Base-by-base conservation (phyloP, 2,888 invertebrate species). In the Lasioglossum leucozonium region DNA sequence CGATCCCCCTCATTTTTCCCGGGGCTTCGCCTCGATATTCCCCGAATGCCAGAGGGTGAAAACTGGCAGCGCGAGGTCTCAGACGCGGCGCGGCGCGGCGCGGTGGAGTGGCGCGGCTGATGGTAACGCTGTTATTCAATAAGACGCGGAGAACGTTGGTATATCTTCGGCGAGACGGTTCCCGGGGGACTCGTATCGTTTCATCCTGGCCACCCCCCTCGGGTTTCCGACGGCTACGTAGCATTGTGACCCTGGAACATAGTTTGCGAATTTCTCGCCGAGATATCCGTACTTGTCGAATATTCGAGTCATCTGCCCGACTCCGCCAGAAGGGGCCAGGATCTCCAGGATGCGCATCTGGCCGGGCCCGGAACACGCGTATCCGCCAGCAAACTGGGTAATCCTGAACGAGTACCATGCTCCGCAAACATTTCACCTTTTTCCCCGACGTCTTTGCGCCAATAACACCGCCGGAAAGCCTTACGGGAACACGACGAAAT, bases 61-160 rank as follows among this genome's bases (percentile, higher is more conserved):
- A 82, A 82, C 62, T 72, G 74, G 62, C 26, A 65, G 73, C 30
- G 51, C 26, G 6, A 6, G 55, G 55, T 55, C 62, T 62, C 6
- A 1, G 26, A 18, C 62, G 62, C 65, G 77, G 69, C 77, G 73
- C 75, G 73, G 79, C 75, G n/a, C 5, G 26, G 30, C 62, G 62
- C 65, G 42, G 74, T 5, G 37, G 72, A 67, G 84, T 42, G 77
- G 69, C 77, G 73, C 75, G 73, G 79, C 75, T 84, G 84, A 85
- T 83, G 84, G 83, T 87, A 89, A 91, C 77, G 84, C 80, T 89
- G 90, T 90, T 90, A 90, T 90, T 90, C 90, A 90, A 90, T 89
- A 88, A 88, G 82, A 90, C 74, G 82, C 42, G 58, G 86, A 69
- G 87, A 84, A 88, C 78, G 84, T 76, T 65, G 72, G 82, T 78